phyloP scores from a whole-genome alignment of 2,888 invertebrate species.

The Operophtera brumata region DNA sequence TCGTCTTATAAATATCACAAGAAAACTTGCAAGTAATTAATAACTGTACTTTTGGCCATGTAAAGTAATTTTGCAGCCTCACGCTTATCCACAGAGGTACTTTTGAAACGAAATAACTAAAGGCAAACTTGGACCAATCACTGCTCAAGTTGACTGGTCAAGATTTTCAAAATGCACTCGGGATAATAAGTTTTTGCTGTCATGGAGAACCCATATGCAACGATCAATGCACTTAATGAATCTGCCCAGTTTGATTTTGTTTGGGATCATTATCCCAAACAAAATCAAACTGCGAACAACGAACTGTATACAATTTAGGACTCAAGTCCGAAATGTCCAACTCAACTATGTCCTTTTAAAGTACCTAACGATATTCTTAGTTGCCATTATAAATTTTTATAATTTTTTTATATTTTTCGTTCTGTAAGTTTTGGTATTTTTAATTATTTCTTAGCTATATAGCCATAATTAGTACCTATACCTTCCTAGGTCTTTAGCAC shows the following conservation, averaged over 20 bases:
- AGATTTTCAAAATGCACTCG: neutral
- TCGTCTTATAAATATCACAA: neutral
- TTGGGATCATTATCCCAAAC: slow-evolving; percentile 23
- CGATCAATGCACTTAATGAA: slow-evolving; percentile 39
- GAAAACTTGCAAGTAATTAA: neutral
- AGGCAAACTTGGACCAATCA: neutral
- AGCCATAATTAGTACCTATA: too few species aligned
- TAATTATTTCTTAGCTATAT: too few species aligned
- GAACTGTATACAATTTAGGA: too few species aligned
- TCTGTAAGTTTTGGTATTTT: too few species aligned
- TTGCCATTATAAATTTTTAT: too few species aligned
- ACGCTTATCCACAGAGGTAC: neutral
- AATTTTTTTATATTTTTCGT: too few species aligned
- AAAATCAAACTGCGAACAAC: too few species aligned
- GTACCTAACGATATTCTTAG: too few species aligned
- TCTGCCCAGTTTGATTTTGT: slow-evolving; percentile 28
- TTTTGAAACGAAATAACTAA: neutral
- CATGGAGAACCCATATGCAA: slow-evolving; percentile 28
- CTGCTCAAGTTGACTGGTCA: neutral
- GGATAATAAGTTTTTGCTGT: slow-evolving; percentile 20
- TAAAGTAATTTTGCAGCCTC: neutral
- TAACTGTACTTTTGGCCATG: neutral
- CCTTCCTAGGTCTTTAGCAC: too few species aligned
- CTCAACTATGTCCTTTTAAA: too few species aligned
- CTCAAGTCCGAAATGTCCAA: too few species aligned